Base-by-base conservation (phyloP, 2,797 vertebrate species). In the Salmo trutta region DNA sequence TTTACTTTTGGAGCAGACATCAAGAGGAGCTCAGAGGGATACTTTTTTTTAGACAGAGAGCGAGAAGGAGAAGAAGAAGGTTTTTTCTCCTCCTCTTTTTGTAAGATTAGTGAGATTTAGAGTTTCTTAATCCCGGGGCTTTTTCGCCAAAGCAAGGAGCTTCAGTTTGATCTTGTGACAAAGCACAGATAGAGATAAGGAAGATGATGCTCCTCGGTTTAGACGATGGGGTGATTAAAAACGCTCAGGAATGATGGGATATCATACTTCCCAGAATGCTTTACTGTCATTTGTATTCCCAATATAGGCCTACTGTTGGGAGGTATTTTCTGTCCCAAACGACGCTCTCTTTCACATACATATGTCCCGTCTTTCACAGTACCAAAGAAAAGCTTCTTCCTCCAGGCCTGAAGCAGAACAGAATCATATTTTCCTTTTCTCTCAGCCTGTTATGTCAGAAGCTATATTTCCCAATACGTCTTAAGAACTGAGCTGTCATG, bases 251-350 rank as follows among this genome's bases (percentile, higher is more conserved):
- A 70, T 21, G 0, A 16, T 17, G 69, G 47, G 51, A 75, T 73
- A 29, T 74, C 74, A 51, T 71, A 56, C 69, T 53, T 19, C 56
- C n/a, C 72, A 74, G 71, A 73, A 12, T 72, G 68, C 29, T 27
- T 21, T 68, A 36, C 76, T 80, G 77, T 78, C 78, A 82, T 86
- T 79, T 83, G 78, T 70, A 53, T 65, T 85, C 83, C 21, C 73
- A 83, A 54, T 86, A 90, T 82, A 87, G 75, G 74, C 70, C 21
- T 62, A 71, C 81, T 70, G 52, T 59, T 79, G 56, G 29, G 59
- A 79, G 70, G 52, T 71, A 64, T 52, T 41, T 41, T 51, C 59
- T 75, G 21, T 62, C 77, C 19, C 56, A 62, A 62, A 74, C 41
- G 67, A 33, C 79, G 53, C 51, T 31, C 27, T 71, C 59, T 64